A percentile compares a stretch with the other conserved stretches of the same genome.
These are phyloP conservation scores for Borostomias antarcticus DNA, from an alignment of 2,797 vertebrate species.

Conservation along the genomic window DNA sequence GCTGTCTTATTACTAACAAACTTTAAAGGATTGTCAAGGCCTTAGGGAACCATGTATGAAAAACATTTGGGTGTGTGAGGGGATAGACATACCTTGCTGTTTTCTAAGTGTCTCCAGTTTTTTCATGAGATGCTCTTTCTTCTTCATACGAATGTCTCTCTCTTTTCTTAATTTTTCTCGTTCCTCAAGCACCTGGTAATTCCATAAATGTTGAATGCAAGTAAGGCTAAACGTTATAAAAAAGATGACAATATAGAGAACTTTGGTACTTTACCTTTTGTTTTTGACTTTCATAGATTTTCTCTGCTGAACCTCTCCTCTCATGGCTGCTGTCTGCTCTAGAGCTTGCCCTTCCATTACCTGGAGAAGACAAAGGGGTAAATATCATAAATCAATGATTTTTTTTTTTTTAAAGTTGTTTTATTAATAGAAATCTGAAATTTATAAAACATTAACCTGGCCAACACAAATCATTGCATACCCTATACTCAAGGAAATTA, in stretches of 20 bases:
- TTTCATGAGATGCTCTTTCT: slow-evolving; percentile 89
- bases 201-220: no score
- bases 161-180: slow-evolving; percentile 88
- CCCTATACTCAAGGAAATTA: slow-evolving; percentile 28
- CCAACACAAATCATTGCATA: slow-evolving; percentile 21
- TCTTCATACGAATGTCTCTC: slow-evolving; percentile 84
- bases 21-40: no score
- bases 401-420: neutral
- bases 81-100: slow-evolving; percentile 89
- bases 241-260: neutral
- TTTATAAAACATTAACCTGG: neutral
- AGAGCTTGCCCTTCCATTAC: slow-evolving; percentile 8
- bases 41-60: no score
- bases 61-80: no score
- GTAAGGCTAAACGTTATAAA: no score
- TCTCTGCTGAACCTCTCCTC: slow-evolving; percentile 80
- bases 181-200: slow-evolving; percentile 88
- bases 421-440: neutral
- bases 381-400: no score
- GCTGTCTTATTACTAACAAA: no score
- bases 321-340: slow-evolving; percentile 44
- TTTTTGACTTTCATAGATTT: slow-evolving; percentile 90
- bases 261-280: slow-evolving; percentile 82
- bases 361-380: neutral
- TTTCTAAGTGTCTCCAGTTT: slow-evolving; percentile 92